Evolutionary conservation across 2,113 vertebrate genomes (phyloP).

Genomic region (Gnathonemus longibarbis): DNA sequence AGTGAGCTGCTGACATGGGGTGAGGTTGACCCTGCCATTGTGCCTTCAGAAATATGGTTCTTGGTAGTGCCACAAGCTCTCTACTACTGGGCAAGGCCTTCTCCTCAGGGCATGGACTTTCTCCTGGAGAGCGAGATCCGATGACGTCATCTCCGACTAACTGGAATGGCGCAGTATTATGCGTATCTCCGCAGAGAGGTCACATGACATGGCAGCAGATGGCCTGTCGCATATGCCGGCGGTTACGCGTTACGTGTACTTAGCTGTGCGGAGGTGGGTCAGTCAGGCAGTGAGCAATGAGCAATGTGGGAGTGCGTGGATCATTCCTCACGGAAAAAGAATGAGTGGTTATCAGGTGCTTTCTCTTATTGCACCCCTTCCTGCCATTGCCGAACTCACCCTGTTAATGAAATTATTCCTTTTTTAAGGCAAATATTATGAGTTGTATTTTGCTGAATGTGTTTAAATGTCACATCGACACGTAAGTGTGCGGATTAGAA

Average conservation of each 20-base stretch:
- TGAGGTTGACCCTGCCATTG: neutral
- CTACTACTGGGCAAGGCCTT: neutral
- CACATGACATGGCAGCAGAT: neutral
- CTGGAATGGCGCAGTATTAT: neutral
- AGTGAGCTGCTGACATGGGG: neutral
- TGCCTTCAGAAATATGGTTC: neutral
- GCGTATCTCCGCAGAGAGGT: neutral
- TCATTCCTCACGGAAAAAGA: neutral
- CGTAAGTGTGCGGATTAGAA: neutral
- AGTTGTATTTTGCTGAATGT: neutral
- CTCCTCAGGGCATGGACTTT: neutral
- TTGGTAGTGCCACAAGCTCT: neutral
- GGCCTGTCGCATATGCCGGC: neutral
- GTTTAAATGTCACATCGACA: neutral
- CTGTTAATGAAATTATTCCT: neutral
- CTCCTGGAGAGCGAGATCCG: neutral
- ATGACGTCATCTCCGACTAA: neutral
- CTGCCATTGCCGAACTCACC: neutral
- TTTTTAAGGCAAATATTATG: neutral
- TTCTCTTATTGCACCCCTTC: neutral
- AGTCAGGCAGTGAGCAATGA: neutral
- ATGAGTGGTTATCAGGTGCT: neutral
- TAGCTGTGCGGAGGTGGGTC: neutral
- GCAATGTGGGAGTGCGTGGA: neutral
- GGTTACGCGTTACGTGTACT: neutral